Base-by-base conservation (phyloP, 2,888 invertebrate species). In the Taphrorychus bicolor region DNA sequence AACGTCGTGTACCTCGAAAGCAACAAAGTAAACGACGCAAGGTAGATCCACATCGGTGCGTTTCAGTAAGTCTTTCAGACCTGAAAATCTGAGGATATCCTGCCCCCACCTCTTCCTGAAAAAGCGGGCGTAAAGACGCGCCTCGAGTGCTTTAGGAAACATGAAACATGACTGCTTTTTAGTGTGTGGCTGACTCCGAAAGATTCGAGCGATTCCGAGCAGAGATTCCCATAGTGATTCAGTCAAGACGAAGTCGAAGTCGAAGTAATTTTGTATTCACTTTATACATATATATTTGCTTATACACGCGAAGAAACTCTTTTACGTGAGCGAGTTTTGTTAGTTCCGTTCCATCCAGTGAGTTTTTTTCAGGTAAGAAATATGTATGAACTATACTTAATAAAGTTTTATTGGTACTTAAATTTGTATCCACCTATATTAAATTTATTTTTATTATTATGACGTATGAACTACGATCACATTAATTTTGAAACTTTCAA, bases 51-150 rank as follows among this genome's bases (percentile, higher is more conserved):
- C 57, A 57, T 48, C 51, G 41, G 23, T 56, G 40, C 54, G 54
- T 59, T 59, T 40, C 56, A 51, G 64, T 24, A 54, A 40, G 18
- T 53, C 51, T 56, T 59, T 59, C 60, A 54, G 59, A 56, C 48
- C 66, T 66, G 66, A 61, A 66, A 66, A 61, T 51, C 52, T n/a
- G 52, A 66, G 66, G 66, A 66, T 66, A 66, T 66, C 66, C 66
- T 66, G 17, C 58, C 66, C 66, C 66, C 61, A 66, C 66, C 41
- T 48, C 49, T 61, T 61, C 61, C 61, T 61, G 61, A 66, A 66
- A 66, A 51, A 60, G 56, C 41, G 52, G 23, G 42, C n/a, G 22
- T 32, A 51, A 61, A 52, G 41, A 19, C 60, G 60, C 57, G 58
- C 57, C 23, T 49, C 61, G 52, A 66, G 42, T 42, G 57, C 57